A percentile compares a stretch with the other conserved stretches of the same genome.
These are phyloP conservation scores for Heliopora coerulea DNA, from an alignment of 92 coral and sea anemone genomes.

Conservation along the genomic window DNA sequence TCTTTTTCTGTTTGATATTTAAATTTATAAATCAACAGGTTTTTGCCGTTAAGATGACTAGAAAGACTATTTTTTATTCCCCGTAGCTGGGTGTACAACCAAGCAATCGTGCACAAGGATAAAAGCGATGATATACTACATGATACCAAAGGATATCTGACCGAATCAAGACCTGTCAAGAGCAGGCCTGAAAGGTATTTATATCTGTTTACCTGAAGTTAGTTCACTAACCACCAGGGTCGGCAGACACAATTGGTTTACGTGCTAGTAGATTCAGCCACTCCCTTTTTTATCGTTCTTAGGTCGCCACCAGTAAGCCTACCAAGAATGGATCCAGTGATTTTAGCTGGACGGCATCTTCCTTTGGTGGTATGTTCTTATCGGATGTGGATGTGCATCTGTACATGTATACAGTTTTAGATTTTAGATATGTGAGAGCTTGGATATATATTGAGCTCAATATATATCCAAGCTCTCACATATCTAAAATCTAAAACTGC, in stretches of 20 bases:
- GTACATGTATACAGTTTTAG: no score
- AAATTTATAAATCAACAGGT: no score
- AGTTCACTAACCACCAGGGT: no score
- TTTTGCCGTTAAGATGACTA: no score
- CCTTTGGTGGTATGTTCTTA: conserved; percentile 73
- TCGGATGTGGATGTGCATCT: background rate
- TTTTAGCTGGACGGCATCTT: conserved; percentile 75
- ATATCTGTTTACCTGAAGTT: conserved; percentile 22
- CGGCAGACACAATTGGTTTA: no score
- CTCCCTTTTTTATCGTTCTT: no score
- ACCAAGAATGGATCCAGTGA: conserved; percentile 83
- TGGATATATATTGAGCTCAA: no score
- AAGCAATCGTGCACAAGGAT: conserved; percentile 87
- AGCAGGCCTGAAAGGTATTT: conserved; percentile 18
- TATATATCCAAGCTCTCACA: no score
- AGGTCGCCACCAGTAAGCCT: conserved; percentile 64
- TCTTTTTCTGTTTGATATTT: no score
- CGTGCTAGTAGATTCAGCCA: no score
- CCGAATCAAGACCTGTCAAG: conserved; percentile 40
- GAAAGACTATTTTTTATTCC: background rate
- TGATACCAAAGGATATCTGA: conserved; percentile 59
- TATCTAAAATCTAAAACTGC: no score
- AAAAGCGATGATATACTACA: conserved; percentile 64
- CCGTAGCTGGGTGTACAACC: conserved; percentile 93
- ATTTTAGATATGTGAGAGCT: no score